Base-by-base conservation (phyloP, 2,888 invertebrate genomes). In the Papilio protenor region DNA sequence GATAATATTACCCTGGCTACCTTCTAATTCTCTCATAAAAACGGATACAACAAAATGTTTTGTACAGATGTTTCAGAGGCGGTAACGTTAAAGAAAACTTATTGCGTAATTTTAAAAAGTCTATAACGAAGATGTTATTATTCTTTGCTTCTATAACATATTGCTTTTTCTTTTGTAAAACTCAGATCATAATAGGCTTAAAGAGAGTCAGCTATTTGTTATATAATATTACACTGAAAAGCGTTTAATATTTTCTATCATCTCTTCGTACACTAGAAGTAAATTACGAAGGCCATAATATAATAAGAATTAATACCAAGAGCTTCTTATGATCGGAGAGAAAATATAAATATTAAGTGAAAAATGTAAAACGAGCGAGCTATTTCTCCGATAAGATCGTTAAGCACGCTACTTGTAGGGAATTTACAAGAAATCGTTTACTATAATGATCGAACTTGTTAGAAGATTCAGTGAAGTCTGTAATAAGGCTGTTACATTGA, bases 401-500 rank as follows among this genome's bases (percentile, higher is more conserved):
- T 61, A 61, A 14, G 5, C 16, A 27, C 21, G 14, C 12, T 61
- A 12, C 61, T 61, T 27, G 61, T 61, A 21, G 10, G 1, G 21
- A 61, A 5, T 64, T 64, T 64, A 64, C 33, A 64, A 16, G 5
- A 8, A 33, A 33, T 18, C 27, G 33, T 64, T 64, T 18, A 61
- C 6, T 61, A 33, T 61, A 64, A 64, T 64, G 61, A 64, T 64
- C 27, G 0, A 61, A 33, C 33, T 64, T 64, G n/a, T 64, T 64
- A 33, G 33, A 33, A 33, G 61, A 27, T 64, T 64, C 27, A 64
- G 14, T 33, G 33, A 33, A 33, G 14, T 33, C 61, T 64, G 61
- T 64, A 27, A 61, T 21, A 33, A 14, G 59, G 10, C 8, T n/a
- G 18, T 64, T 16, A 33, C 27, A 16, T 64, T 18, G 61, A 64